Evolutionary conservation across 2,113 vertebrate genomes (phyloP).

Genomic region (Atlantisia rogersi): DNA sequence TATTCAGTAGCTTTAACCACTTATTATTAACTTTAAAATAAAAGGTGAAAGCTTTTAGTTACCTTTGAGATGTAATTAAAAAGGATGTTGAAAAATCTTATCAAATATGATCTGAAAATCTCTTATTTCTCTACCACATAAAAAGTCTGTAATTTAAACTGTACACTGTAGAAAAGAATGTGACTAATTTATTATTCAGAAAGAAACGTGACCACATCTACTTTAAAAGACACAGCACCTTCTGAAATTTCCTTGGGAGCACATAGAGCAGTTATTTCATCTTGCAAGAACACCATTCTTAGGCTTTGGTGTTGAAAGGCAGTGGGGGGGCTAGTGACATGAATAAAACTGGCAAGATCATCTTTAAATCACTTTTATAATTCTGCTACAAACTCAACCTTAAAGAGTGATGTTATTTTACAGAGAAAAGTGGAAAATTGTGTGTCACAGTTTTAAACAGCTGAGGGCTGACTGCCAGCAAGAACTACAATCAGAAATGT

Average conservation of each 20-base stretch:
- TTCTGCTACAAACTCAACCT: not conserved
- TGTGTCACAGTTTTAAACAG: not conserved
- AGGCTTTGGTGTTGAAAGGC: not conserved
- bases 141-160: not conserved
- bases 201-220: not conserved
- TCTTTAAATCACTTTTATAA: not conserved
- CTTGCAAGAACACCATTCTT: not conserved
- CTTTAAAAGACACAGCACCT: not conserved
- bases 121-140: not conserved
- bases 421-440: not conserved
- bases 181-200: not conserved
- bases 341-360: not conserved
- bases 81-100: not conserved
- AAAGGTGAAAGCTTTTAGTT: not conserved
- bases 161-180: not conserved
- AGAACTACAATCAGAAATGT: conserved; percentile 2
- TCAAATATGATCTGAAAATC: not conserved
- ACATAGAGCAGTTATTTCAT: not conserved
- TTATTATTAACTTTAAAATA: not conserved
- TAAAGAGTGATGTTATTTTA: not conserved
- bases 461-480: not conserved
- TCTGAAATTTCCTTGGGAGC: not conserved
- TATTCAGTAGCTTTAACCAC: not conserved
- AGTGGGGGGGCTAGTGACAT: not conserved
- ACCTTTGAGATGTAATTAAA: not conserved